phyloP scores from a whole-genome alignment of 2,797 vertebrate species.

The Cuculus canorus region DNA sequence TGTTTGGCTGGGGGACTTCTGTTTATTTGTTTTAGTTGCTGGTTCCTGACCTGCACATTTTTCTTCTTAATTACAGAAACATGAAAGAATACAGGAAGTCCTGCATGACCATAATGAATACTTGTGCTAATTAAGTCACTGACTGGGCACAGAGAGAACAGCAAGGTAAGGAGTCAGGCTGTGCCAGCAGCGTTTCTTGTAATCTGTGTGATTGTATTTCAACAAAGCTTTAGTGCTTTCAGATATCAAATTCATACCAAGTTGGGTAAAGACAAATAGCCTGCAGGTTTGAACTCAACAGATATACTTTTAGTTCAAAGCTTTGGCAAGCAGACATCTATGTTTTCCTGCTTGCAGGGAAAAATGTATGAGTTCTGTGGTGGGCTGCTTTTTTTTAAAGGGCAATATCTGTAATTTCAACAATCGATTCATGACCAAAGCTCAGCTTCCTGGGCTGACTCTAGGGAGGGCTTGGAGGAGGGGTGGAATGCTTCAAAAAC shows the following conservation, averaged over 20 bases:
- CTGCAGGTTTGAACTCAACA: not conserved
- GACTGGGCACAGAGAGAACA: constrained; percentile 29
- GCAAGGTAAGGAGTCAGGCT: constrained; percentile 73
- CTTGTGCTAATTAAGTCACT: constrained; percentile 66
- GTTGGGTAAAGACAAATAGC: constrained; percentile 28
- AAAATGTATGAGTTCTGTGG: not conserved
- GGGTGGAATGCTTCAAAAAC: constrained; percentile 71
- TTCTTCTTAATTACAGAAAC: constrained; percentile 71
- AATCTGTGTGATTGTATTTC: constrained; percentile 54
- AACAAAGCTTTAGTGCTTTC: constrained; percentile 30
- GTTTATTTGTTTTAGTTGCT: not conserved
- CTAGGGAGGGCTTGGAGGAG: constrained; percentile 71
- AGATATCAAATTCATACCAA: constrained; percentile 66
- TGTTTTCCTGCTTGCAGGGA: not conserved
- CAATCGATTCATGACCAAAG: constrained; percentile 31
- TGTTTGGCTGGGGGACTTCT: not conserved
- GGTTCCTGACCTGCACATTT: constrained; percentile 63
- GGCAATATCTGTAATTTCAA: constrained; percentile 5
- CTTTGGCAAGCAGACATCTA: not conserved
- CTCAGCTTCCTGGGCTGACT: constrained; percentile 56
- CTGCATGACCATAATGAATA: constrained; percentile 47
- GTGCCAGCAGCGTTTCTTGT: constrained; percentile 53
- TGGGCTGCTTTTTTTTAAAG: not conserved
- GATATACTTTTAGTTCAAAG: not conserved
- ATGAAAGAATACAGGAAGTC: constrained; percentile 73